Evolutionary conservation across 2,113 vertebrate genomes (phyloP).

Genomic region (Picathartes gymnocephalus): DNA sequence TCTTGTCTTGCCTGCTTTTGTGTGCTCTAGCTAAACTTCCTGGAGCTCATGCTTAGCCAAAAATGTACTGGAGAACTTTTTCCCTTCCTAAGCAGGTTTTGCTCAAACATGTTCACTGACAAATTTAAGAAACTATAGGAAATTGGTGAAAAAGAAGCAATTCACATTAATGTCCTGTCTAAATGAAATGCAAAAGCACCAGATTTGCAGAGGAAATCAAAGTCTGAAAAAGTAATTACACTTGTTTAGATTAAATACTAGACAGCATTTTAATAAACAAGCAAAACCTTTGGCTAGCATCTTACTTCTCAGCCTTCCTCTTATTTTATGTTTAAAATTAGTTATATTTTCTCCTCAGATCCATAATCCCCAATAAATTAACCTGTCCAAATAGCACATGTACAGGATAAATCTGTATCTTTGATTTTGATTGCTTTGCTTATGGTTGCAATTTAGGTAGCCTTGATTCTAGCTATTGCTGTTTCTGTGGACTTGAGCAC

Average conservation of each 20-base stretch:
- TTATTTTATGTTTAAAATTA: neutral
- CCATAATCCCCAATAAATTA: neutral
- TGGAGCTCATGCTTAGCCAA: neutral
- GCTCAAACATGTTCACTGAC: neutral
- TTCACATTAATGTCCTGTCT: neutral
- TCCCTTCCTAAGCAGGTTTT: conserved; percentile 43
- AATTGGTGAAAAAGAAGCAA: neutral
- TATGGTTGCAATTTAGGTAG: neutral
- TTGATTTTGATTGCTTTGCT: conserved; percentile 3
- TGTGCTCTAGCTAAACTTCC: neutral
- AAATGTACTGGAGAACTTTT: neutral
- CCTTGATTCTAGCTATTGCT: neutral
- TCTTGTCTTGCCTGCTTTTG: neutral
- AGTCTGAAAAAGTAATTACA: conserved; percentile 12
- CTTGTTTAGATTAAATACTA: neutral
- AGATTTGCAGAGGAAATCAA: conserved; percentile 13
- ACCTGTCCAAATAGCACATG: neutral
- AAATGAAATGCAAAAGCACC: neutral
- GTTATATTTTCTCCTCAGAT: neutral
- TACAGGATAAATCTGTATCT: neutral
- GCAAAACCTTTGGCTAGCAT: neutral
- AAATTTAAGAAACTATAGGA: neutral
- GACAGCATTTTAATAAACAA: neutral
- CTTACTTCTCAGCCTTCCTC: neutral
- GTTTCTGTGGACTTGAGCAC: neutral